Evolutionary conservation across 64 coral and sea anemone species (phyloP), one percentile per base, ranked within the genome.

Genomic region (Astreopora myriophthalma): DNA sequence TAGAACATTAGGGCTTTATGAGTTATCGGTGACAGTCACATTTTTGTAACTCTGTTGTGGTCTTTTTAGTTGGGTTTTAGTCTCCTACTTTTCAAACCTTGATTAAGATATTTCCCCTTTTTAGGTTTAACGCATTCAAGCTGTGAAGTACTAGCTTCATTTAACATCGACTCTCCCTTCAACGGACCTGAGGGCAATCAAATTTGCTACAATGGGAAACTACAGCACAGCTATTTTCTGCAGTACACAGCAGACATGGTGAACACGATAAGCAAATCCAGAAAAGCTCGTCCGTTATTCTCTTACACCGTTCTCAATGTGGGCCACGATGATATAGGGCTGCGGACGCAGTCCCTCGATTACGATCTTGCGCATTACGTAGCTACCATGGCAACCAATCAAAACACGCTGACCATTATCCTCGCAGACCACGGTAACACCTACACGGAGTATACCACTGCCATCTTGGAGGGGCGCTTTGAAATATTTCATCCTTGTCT

Each of bases 371-470:
- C 26, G 17, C 30, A 86, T 17, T 85, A 87, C 19, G 80, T 95
- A 2, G 49, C 26, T 52, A 24, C 76, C 11, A 33, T 93, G 87
- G 86, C 96, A 19, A 68, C 65, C 2, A 26, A 74, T 36, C 22
- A 81, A 7, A 74, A 95, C 16, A 95, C 96, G 11, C 30, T 98
- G 72, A 98, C 93, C 2, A 65, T 98, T 12, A 73, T 98, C 52
- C 73, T 98, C 19, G 93, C 96, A 19, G 96, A 98, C 48, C 96
- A 98, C 19, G 96, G 96, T 20, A 98, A 98, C 16, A 98, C 96
- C 0, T 98, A 98, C 49, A 89, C 93, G 1, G 26, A 67, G 1
- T 98, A 95, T 74, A 89, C 90, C 2, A 85, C 80, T 8, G 71
- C 40, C 26, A 85, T 71, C 27, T 38, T 94, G 24, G 96, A 98